Conservation (phyloP, 2,113 vertebrate genomes). For the Platichthys flesus region DNA sequence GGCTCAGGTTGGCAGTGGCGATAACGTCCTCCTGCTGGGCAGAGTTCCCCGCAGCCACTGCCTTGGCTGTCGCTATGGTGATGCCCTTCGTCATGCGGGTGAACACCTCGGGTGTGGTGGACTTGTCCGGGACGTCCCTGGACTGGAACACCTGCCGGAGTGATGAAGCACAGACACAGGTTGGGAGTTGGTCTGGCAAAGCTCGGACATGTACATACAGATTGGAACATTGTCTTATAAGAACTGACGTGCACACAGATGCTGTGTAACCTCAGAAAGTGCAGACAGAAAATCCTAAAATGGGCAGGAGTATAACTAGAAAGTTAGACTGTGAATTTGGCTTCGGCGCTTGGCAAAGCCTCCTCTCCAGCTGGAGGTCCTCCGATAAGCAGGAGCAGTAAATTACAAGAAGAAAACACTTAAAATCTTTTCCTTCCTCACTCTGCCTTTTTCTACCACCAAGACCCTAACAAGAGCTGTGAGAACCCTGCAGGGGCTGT, state of each 20-base stretch:
- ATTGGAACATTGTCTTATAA: neutral
- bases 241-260: neutral
- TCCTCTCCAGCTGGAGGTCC: conserved; percentile 22
- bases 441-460: conserved; percentile 28
- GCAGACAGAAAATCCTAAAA: neutral
- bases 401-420: conserved; percentile 49
- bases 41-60: conserved; percentile 97
- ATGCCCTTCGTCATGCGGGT: conserved; percentile 99
- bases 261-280: neutral
- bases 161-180: conserved; percentile 29
- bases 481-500: conserved; percentile 51
- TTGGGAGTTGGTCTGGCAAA: neutral
- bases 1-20: conserved; percentile 96
- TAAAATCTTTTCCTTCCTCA: conserved; percentile 45
- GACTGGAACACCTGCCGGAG: conserved; percentile 91
- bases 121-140: conserved; percentile 91
- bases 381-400: conserved; percentile 55
- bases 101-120: conserved; percentile 94
- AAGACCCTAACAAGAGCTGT: conserved; percentile 57
- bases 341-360: conserved; percentile 24
- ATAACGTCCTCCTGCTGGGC: conserved; percentile 97
- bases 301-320: conserved; percentile 15
- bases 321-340: conserved; percentile 24
- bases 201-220: neutral
- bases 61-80: conserved; percentile 97